A percentile compares a stretch with the other conserved stretches of the same genome.
Conservation (phyloP, 1,140 invertebrate genomes). For the Euglossa dilemma region DNA sequence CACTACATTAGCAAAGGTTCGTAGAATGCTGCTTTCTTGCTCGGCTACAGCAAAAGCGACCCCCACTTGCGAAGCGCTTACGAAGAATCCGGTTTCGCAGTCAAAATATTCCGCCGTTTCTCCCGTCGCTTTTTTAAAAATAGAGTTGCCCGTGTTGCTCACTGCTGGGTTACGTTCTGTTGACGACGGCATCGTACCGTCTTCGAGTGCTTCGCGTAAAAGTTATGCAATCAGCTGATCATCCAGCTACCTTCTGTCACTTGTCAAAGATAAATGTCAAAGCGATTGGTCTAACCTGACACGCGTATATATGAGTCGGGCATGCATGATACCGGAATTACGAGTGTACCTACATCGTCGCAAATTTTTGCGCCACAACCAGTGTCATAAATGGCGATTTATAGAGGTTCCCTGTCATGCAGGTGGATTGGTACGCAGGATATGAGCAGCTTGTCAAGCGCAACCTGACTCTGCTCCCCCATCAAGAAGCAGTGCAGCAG, state of each 20-base stretch:
- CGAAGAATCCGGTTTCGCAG: constrained; percentile 55
- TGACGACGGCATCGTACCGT: constrained; percentile 53
- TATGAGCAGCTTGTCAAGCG: constrained; percentile 84
- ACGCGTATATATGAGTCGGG: constrained; percentile 42
- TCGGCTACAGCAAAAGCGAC: constrained; percentile 46
- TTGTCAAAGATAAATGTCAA: constrained; percentile 82
- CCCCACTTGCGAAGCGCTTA: constrained; percentile 45
- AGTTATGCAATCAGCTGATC: constrained; percentile 84
- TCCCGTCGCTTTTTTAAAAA: constrained; percentile 58
- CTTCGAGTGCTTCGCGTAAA: constrained; percentile 68
- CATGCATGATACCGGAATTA: constrained; percentile 40
- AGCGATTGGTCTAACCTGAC: constrained; percentile 70
- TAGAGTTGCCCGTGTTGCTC: constrained; percentile 56
- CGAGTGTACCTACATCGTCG: constrained; percentile 38
- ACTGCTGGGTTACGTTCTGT: constrained; percentile 23
- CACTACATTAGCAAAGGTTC: constrained; percentile 82
- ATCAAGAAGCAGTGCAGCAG: constrained; percentile 74
- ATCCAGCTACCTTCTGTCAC: constrained; percentile 75
- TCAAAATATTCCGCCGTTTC: constrained; percentile 59
- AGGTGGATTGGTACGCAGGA: constrained; percentile 83
- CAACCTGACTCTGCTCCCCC: constrained; percentile 83
- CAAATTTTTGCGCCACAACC: neutral
- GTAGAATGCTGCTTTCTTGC: constrained; percentile 60
- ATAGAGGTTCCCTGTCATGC: constrained; percentile 62
- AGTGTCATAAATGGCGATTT: constrained; percentile 26